Percentiles rank a stretch among this genome's conserved stretches.
Conservation (phyloP, 2,797 vertebrate species). For the Alectoris magna region DNA sequence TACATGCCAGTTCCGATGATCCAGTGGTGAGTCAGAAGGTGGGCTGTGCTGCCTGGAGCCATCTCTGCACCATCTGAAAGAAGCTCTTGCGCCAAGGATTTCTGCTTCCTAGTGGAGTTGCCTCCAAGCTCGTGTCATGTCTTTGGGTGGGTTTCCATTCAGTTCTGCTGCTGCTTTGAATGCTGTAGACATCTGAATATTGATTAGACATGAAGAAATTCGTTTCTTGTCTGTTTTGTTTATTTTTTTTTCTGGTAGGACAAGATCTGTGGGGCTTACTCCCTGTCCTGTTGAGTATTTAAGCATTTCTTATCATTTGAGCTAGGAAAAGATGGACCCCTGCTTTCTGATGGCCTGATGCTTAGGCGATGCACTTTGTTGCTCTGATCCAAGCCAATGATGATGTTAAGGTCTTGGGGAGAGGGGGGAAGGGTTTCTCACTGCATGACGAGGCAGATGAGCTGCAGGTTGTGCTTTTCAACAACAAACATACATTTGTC, state of each 20-base stretch:
- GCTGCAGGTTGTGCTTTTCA: not conserved
- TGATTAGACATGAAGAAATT: not conserved
- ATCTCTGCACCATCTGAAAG: not conserved
- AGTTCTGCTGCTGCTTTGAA: not conserved
- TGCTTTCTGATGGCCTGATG: not conserved
- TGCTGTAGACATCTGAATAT: not conserved
- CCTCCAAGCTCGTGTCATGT: not conserved
- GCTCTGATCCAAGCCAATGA: accelerated
- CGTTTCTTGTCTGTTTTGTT: not conserved
- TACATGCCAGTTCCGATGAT: not conserved
- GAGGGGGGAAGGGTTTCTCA: not conserved
- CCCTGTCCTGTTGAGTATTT: not conserved
- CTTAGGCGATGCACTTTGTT: not conserved
- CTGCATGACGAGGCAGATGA: accelerated
- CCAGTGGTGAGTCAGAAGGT: not conserved
- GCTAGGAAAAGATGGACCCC: not conserved
- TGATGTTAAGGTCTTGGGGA: not conserved
- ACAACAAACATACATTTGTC: accelerated
- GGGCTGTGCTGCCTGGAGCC: not conserved
- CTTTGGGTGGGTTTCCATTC: not conserved
- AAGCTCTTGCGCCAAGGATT: not conserved
- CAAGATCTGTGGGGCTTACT: not conserved
- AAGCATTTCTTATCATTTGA: not conserved
- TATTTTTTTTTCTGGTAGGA: not conserved
- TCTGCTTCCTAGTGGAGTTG: not conserved